phyloP scores from a whole-genome alignment of 2,113 vertebrate genomes.

The Euleptes europaea region DNA sequence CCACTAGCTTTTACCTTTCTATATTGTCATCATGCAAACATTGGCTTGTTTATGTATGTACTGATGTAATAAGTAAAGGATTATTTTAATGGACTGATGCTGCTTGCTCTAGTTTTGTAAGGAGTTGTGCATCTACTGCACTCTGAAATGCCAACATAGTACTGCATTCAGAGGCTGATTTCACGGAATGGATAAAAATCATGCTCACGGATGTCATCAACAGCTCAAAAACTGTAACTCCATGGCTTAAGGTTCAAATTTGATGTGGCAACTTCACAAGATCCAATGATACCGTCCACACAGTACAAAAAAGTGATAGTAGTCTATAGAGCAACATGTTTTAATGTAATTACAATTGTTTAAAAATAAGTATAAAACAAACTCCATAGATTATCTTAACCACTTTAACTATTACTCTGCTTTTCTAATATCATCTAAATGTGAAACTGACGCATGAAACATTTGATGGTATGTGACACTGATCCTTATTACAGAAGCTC shows the following conservation, averaged over 20 bases:
- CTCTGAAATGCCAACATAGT: no score
- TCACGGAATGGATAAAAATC: no score
- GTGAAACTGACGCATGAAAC: neutral
- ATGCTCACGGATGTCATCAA: no score
- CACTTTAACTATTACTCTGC: no score
- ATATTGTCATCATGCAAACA: neutral
- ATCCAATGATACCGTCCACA: no score
- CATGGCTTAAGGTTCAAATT: neutral
- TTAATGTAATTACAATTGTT: neutral
- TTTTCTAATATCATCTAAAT: neutral
- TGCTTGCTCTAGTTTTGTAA: neutral
- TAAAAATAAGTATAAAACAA: neutral
- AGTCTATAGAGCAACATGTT: neutral
- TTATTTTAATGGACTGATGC: constrained; percentile 37
- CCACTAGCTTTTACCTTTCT: constrained; percentile 2
- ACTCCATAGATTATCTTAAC: no score
- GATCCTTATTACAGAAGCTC: neutral
- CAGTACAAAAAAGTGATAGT: no score
- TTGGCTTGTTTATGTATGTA: neutral
- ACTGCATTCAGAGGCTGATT: no score
- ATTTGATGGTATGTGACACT: neutral
- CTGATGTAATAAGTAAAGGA: constrained; percentile 27
- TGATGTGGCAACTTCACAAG: neutral
- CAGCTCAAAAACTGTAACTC: no score
- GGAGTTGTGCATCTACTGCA: no score